Percentiles rank a stretch among this genome's conserved stretches.
Conservation (phyloP, 2,113 vertebrate species). For the Engraulis encrasicolus region DNA sequence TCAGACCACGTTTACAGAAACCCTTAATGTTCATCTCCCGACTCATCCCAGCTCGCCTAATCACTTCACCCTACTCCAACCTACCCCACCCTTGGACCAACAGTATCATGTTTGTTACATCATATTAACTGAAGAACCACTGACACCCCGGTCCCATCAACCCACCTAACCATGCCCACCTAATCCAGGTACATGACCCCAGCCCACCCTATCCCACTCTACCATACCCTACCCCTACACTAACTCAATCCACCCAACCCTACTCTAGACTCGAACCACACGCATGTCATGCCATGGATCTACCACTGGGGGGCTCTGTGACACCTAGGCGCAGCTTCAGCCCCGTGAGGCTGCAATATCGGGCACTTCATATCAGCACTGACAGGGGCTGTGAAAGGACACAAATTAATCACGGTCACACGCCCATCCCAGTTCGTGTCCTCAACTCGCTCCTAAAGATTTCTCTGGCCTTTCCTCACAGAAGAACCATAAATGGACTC, state of each 20-base stretch:
- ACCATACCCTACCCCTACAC: too few species aligned
- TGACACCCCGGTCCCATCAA: too few species aligned
- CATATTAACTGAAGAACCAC: too few species aligned
- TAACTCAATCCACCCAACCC: too few species aligned
- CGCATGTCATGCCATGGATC: not conserved
- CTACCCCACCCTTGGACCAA: not conserved
- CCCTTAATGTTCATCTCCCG: too few species aligned
- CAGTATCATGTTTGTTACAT: too few species aligned
- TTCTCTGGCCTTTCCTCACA: not conserved
- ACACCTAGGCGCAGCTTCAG: not conserved
- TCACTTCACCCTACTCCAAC: not conserved
- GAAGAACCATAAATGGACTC: not conserved
- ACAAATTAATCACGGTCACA: not conserved
- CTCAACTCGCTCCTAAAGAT: not conserved
- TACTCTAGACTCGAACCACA: too few species aligned
- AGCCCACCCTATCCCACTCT: too few species aligned
- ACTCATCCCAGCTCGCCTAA: not conserved
- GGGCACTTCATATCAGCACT: not conserved
- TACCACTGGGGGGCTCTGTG: not conserved
- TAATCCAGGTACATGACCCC: too few species aligned
- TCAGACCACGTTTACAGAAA: too few species aligned
- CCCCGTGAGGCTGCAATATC: not conserved
- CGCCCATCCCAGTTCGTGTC: not conserved
- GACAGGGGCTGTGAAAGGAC: not conserved
- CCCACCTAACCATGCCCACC: too few species aligned